Conservation (phyloP, 2,888 invertebrate species). For the Sepioteuthis lessoniana region DNA sequence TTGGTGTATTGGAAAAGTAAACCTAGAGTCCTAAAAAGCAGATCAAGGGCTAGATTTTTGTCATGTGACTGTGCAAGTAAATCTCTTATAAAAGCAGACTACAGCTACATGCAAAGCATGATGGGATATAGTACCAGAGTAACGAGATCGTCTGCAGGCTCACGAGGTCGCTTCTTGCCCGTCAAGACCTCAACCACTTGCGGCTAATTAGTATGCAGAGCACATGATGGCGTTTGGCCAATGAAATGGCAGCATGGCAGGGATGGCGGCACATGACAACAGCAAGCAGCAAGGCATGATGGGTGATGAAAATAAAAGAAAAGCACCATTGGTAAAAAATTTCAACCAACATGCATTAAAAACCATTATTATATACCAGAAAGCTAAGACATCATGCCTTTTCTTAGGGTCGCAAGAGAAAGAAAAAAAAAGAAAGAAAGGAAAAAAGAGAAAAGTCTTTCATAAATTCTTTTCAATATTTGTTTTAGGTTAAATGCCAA, state of each 20-base stretch:
- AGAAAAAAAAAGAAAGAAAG: constrained; percentile 42
- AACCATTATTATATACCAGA: constrained; percentile 51
- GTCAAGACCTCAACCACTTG: constrained; percentile 79
- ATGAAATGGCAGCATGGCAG: constrained; percentile 75
- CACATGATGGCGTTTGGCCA: constrained; percentile 73
- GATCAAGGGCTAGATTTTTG: constrained; percentile 56
- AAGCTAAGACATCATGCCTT: constrained; percentile 50
- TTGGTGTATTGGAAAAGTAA: constrained; percentile 36
- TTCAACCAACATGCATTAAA: constrained; percentile 69
- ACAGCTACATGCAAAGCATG: constrained; percentile 75
- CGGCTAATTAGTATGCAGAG: constrained; percentile 76
- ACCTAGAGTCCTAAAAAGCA: constrained; percentile 49
- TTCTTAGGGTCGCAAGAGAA: constrained; percentile 2
- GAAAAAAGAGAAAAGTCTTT: constrained; percentile 19
- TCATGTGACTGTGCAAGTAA: constrained; percentile 75
- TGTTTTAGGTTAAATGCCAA: background rate
- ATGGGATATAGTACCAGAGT: constrained; percentile 85
- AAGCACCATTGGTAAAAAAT: constrained; percentile 73
- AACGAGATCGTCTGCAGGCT: constrained; percentile 88
- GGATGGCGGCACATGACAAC: constrained; percentile 76
- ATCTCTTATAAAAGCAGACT: constrained; percentile 68
- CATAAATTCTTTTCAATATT: background rate
- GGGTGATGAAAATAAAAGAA: constrained; percentile 75
- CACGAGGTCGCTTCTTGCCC: constrained; percentile 96
- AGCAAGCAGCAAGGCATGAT: constrained; percentile 76